Percentiles rank a stretch among this genome's conserved stretches.
These are phyloP conservation scores for Geothlypis trichas DNA, from an alignment of 2,113 vertebrate genomes.

Conservation along the genomic window DNA sequence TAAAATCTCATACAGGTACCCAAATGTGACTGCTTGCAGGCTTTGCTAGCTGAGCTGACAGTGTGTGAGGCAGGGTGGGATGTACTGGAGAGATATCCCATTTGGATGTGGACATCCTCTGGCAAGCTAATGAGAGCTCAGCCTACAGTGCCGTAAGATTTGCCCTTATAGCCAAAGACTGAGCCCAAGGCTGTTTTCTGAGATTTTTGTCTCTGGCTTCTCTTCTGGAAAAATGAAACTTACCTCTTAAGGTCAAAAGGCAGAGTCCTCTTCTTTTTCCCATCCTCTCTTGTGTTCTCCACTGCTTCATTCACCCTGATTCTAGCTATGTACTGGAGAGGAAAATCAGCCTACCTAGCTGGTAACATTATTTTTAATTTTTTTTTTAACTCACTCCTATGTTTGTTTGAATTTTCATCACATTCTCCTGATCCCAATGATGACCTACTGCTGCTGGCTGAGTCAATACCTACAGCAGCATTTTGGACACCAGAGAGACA, in stretches of 20 bases:
- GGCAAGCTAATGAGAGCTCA: not conserved
- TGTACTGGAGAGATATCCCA: accelerated
- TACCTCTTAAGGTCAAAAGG: not conserved
- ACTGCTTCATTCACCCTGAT: not conserved
- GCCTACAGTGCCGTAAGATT: accelerated
- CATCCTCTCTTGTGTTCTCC: not conserved
- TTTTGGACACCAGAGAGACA: not conserved
- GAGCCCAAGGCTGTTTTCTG: not conserved
- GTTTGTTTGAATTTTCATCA: not conserved
- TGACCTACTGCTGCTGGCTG: not conserved
- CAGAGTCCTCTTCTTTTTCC: not conserved
- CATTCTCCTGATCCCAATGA: not conserved
- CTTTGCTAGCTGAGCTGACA: not conserved
- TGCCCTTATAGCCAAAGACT: not conserved
- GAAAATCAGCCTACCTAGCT: not conserved
- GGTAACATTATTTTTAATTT: not conserved
- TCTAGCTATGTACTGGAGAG: not conserved
- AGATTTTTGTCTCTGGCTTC: not conserved
- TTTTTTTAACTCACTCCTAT: not conserved
- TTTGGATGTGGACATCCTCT: not conserved
- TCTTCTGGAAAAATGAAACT: not conserved
- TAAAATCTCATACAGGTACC: not conserved
- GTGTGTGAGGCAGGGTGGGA: not conserved
- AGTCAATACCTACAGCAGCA: not conserved
- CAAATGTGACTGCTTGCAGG: not conserved